These are phyloP conservation scores for Telmatherina bonti DNA, from an alignment of 2,797 vertebrate species.

Conservation along the genomic window DNA sequence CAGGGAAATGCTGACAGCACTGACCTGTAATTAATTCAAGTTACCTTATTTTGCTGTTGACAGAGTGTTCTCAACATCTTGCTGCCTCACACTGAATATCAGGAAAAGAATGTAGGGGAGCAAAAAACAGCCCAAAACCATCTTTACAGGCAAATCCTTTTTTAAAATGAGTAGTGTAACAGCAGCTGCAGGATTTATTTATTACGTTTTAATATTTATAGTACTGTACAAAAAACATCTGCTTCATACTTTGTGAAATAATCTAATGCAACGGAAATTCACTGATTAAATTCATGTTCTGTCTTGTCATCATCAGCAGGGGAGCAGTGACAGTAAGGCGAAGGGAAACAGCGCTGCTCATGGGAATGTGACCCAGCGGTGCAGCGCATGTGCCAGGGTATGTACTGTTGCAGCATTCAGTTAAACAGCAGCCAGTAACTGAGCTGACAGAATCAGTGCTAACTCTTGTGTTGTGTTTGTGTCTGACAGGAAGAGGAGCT, in stretches of 20 bases:
- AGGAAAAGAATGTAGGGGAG: constrained; percentile 4
- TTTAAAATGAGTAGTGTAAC: constrained; percentile 22
- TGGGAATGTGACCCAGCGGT: constrained; percentile 69
- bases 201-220: constrained; percentile 45
- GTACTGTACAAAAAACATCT: constrained; percentile 30
- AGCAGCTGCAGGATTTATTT: constrained; percentile 33
- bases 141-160: constrained; percentile 27
- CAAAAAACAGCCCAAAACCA: constrained; percentile 22
- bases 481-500: constrained; percentile 88
- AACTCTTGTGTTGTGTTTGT: constrained; percentile 26
- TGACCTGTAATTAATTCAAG: constrained; percentile 78
- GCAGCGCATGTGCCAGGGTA: constrained; percentile 83
- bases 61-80: constrained; percentile 41
- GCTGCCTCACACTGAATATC: constrained; percentile 20
- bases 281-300: constrained; percentile 32
- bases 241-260: constrained; percentile 20
- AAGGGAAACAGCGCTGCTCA: constrained; percentile 81
- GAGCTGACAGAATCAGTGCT: constrained; percentile 11
- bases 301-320: constrained; percentile 56
- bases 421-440: constrained; percentile 10
- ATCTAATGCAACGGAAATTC: constrained; percentile 19
- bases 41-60: constrained; percentile 46
- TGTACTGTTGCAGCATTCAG: constrained; percentile 25
- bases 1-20: constrained; percentile 34
- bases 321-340: constrained; percentile 70